phyloP scores from a whole-genome alignment of 2,113 vertebrate genomes.

The Hiodon alosoides region DNA sequence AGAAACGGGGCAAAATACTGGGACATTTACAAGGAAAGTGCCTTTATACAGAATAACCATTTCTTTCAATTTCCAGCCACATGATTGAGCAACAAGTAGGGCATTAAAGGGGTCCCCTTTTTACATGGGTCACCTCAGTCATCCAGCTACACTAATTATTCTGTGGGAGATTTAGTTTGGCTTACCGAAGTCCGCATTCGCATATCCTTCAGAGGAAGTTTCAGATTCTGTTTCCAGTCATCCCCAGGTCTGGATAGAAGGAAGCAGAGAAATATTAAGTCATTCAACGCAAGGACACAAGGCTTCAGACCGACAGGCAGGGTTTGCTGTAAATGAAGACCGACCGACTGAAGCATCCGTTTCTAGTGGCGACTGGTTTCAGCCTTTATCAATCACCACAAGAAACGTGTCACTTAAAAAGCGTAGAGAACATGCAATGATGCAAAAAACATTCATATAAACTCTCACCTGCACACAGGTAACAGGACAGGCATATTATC shows the following conservation, averaged over 20 bases:
- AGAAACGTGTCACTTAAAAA: too few species aligned
- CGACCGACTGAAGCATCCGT: neutral
- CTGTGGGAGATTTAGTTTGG: too few species aligned
- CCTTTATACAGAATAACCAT: too few species aligned
- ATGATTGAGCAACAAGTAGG: too few species aligned
- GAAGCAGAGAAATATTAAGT: neutral
- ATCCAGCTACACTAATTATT: too few species aligned
- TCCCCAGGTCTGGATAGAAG: conserved; percentile 79
- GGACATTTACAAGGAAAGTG: too few species aligned
- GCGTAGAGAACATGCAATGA: too few species aligned
- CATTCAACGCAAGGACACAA: neutral
- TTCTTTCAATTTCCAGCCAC: too few species aligned
- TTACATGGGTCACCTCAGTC: too few species aligned
- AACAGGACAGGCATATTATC: neutral
- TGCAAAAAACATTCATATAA: too few species aligned
- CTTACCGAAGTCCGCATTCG: conserved; percentile 97
- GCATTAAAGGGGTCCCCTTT: neutral
- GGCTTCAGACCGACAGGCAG: neutral
- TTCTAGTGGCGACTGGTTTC: neutral
- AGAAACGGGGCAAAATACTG: too few species aligned
- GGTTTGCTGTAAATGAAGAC: neutral
- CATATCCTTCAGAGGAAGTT: conserved; percentile 96
- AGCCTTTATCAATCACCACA: too few species aligned
- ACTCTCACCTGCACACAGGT: neutral
- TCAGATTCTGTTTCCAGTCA: conserved; percentile 99